A percentile compares a stretch with the other conserved stretches of the same genome.
These are phyloP conservation scores for Vespertilio murinus DNA, from an alignment of 2,797 vertebrate genomes.

Conservation along the genomic window DNA sequence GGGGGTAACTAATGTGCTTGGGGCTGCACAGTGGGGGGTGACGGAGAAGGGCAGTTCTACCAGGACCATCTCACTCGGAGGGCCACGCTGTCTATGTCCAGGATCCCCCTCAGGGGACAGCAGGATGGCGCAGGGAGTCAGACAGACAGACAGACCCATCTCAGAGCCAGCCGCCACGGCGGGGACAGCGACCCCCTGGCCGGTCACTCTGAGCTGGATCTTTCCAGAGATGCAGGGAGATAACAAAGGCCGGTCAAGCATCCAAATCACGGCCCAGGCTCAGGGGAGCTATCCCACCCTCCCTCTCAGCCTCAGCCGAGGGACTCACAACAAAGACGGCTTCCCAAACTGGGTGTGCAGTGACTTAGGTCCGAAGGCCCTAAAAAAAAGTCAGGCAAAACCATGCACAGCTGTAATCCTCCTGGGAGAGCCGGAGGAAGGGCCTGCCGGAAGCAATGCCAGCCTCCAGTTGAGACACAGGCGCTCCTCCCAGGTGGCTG, in stretches of 20 bases:
- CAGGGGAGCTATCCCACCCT: neutral
- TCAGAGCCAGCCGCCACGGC: neutral
- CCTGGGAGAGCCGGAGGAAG: neutral
- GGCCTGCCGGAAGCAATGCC: neutral
- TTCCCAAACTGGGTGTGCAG: neutral
- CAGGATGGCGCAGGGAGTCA: neutral
- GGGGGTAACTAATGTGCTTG: neutral
- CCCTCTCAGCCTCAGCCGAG: neutral
- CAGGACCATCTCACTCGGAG: too few species aligned
- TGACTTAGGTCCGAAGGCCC: neutral
- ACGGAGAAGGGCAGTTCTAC: too few species aligned
- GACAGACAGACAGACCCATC: neutral
- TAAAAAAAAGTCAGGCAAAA: neutral
- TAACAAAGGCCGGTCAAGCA: neutral
- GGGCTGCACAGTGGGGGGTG: neutral
- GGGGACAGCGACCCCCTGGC: neutral
- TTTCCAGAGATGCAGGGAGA: neutral
- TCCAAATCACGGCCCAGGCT: neutral
- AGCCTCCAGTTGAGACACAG: neutral
- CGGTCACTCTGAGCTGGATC: neutral
- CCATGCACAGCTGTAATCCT: neutral
- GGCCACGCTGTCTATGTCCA: too few species aligned
- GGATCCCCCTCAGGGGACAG: neutral
- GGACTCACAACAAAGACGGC: too few species aligned
- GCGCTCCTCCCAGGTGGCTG: neutral